Evolutionary conservation across 2,888 invertebrate genomes (phyloP).

Genomic region (Salpingus planirostris): DNA sequence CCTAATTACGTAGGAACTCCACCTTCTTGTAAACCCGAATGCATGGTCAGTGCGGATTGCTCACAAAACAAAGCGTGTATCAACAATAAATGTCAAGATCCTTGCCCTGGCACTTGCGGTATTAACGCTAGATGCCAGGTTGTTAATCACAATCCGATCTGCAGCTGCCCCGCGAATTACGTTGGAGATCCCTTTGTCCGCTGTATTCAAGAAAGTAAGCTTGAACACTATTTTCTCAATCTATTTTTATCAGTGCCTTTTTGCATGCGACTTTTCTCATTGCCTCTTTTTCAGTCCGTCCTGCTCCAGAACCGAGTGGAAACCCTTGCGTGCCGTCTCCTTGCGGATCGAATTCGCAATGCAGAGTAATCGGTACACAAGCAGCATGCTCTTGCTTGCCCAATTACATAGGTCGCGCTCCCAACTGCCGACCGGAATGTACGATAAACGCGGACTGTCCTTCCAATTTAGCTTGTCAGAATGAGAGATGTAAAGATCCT

Average conservation of each 20-base stretch:
- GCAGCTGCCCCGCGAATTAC: slow-evolving; percentile 69
- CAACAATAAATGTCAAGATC: slow-evolving; percentile 70
- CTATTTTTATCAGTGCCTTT: slow-evolving; percentile 1
- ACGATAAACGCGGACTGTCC: slow-evolving; percentile 65
- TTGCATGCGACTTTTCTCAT: slow-evolving; percentile 7
- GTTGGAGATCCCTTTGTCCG: slow-evolving; percentile 72
- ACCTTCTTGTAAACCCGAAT: slow-evolving; percentile 73
- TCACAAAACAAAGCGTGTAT: slow-evolving; percentile 72
- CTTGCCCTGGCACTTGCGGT: slow-evolving; percentile 75
- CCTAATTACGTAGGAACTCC: slow-evolving; percentile 67
- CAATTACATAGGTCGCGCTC: slow-evolving; percentile 53
- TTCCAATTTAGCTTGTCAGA: slow-evolving; percentile 66
- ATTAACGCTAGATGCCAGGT: slow-evolving; percentile 74
- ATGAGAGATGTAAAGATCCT: slow-evolving; percentile 69
- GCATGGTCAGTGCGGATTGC: slow-evolving; percentile 77
- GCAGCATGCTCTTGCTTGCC: slow-evolving; percentile 53
- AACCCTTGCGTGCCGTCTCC: slow-evolving; percentile 58
- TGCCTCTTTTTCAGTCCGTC: slow-evolving; percentile 41
- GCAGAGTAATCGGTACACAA: slow-evolving; percentile 48
- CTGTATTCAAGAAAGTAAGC: slow-evolving; percentile 58
- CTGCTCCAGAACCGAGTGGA: slow-evolving; percentile 29
- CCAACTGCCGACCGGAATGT: slow-evolving; percentile 59
- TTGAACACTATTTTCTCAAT: no score
- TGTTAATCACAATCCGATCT: slow-evolving; percentile 79
- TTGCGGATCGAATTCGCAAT: slow-evolving; percentile 55